Percentiles rank a stretch among this genome's conserved stretches.
phyloP scores from a whole-genome alignment of 1,140 invertebrate species.

The Drosophila nigrodunni region DNA sequence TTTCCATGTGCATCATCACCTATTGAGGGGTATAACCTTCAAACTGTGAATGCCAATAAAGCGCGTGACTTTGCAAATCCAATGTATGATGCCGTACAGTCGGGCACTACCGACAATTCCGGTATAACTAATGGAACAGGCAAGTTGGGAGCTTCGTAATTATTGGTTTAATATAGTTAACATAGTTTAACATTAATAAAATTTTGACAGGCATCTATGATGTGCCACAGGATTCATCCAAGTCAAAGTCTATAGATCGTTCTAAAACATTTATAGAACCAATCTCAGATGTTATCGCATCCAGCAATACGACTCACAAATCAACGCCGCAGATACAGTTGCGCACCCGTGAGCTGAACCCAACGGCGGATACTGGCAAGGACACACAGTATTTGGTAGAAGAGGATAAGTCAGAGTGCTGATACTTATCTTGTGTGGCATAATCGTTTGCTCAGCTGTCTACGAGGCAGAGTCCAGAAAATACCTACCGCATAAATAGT shows the following conservation, averaged over 20 bases:
- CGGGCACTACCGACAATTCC: conserved; percentile 84
- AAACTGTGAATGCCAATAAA: conserved; percentile 90
- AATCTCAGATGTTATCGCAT: conserved; percentile 90
- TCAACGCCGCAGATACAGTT: conserved; percentile 90
- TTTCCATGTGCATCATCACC: conserved; percentile 85
- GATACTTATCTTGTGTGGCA: conserved; percentile 77
- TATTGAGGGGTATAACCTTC: conserved; percentile 86
- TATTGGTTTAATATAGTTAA: not conserved
- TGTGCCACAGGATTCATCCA: conserved; percentile 90
- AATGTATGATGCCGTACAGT: conserved; percentile 94
- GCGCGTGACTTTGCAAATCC: conserved; percentile 97
- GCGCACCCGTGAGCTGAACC: conserved; percentile 92
- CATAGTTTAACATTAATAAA: not conserved
- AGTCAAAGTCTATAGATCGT: conserved; percentile 86
- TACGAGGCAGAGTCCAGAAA: conserved; percentile 41
- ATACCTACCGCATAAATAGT: conserved; percentile 70
- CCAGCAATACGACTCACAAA: conserved; percentile 92
- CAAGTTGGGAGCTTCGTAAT: conserved; percentile 6
- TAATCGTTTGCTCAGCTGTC: conserved; percentile 52
- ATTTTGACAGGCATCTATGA: conserved; percentile 89
- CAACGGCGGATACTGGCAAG: conserved; percentile 94
- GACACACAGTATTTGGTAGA: conserved; percentile 95
- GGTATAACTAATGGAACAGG: conserved; percentile 87
- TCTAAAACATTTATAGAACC: conserved; percentile 86
- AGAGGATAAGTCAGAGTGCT: conserved; percentile 89